Evolutionary conservation across 2,797 vertebrate genomes (phyloP).

Genomic region (Aeoliscus strigatus): DNA sequence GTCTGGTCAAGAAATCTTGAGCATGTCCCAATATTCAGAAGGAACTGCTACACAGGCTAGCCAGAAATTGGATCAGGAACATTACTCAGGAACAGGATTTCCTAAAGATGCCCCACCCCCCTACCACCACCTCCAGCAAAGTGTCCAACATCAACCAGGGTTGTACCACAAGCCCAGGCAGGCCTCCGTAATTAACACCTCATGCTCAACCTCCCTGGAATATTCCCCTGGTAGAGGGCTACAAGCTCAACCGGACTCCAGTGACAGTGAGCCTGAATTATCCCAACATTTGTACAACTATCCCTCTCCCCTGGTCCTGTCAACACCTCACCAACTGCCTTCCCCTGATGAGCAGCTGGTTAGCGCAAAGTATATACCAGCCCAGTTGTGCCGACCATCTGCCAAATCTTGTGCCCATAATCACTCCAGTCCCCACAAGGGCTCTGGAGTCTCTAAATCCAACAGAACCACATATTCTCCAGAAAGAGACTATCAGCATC

Average conservation of each 20-base stretch:
- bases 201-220: constrained; percentile 51
- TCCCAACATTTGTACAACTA: constrained; percentile 48
- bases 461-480: constrained; percentile 63
- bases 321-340: constrained; percentile 38
- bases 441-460: constrained; percentile 41
- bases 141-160: constrained; percentile 29
- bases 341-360: constrained; percentile 73
- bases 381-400: constrained; percentile 64
- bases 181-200: constrained; percentile 23
- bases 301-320: constrained; percentile 15
- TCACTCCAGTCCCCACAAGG: constrained; percentile 35
- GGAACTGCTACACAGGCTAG: constrained; percentile 19
- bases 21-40: constrained; percentile 49
- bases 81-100: constrained; percentile 12
- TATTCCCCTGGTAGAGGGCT: constrained; percentile 47
- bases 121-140: constrained; percentile 38
- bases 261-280: constrained; percentile 57
- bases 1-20: constrained; percentile 29
- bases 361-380: constrained; percentile 82
- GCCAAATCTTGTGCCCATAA: constrained; percentile 52
- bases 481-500: constrained; percentile 48
- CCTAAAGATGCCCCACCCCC: constrained; percentile 21
- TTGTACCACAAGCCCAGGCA: constrained; percentile 43
- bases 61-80: constrained; percentile 39
- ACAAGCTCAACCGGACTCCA: constrained; percentile 46